These are phyloP conservation scores for Eupithecia vulgata DNA, from an alignment of 2,888 invertebrate genomes.

Conservation along the genomic window DNA sequence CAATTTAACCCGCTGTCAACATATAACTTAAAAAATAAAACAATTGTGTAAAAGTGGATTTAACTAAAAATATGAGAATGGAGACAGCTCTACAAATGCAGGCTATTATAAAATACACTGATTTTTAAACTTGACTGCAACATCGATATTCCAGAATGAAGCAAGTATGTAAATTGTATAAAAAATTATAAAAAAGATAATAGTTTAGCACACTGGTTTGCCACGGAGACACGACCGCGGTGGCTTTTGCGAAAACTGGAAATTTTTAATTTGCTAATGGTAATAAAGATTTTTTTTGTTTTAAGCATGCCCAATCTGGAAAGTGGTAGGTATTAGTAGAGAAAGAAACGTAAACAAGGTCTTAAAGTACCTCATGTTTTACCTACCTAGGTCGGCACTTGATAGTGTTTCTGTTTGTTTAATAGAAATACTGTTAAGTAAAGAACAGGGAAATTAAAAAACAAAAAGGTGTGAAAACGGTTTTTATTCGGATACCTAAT, in stretches of 20 bases:
- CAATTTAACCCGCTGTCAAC: too few relatives aligned
- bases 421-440: too few relatives aligned
- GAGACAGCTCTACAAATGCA: neutral
- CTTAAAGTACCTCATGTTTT: too few relatives aligned
- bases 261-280: neutral
- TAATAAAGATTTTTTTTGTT: neutral
- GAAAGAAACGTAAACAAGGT: too few relatives aligned
- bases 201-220: constrained; percentile 5
- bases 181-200: constrained; percentile 9
- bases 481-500: too few relatives aligned
- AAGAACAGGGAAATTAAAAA: too few relatives aligned
- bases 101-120: neutral
- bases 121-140: neutral
- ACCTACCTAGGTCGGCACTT: too few relatives aligned
- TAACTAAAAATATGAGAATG: neutral
- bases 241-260: constrained; percentile 11
- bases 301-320: neutral
- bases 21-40: too few relatives aligned
- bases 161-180: constrained; percentile 13
- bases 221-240: neutral
- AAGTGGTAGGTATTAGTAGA: neutral
- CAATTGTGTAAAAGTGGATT: too few relatives aligned
- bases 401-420: too few relatives aligned
- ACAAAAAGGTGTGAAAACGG: too few relatives aligned
- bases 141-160: constrained; percentile 13